Evolutionary conservation across 2,797 vertebrate genomes (phyloP), one percentile per base, ranked within the genome.

Genomic region (Poeciliopsis gracilis): DNA sequence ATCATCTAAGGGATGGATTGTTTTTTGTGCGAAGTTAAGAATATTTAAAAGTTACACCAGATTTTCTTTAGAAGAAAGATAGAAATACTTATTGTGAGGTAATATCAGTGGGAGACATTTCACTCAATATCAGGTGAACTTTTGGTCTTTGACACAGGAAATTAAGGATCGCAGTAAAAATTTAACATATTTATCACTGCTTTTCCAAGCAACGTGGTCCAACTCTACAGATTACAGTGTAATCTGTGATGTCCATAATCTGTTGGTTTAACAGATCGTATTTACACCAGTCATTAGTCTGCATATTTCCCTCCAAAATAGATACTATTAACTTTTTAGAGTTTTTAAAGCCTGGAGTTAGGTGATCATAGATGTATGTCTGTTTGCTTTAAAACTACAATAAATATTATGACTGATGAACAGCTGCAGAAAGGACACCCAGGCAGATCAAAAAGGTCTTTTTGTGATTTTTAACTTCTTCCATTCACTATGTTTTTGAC

Each of bases 1-100:
- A 83, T 79, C 57, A 76, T 77, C 76, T 79, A 77, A 77, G 76
- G 70, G 66, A 84, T 13, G 36, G 36, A 67, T 25, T 70, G 51
- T 72, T 55, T 20, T 79, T 75, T 57, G 46, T 55, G 43, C 38
- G 11, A 69, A 66, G 46, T 49, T n/a, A 13, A 46, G 28, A 47
- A 70, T 77, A 72, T n/a, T 49, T 20, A 49, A 78, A 69, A 69
- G 0, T 11, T 66, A 66, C 15, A 63, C 4, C 61, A 63, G 5
- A 18, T 63, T 66, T 38, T 66, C 33, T 66, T 66, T 11, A 38
- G 33, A 66, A 66, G 33, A 11, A 36, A 38, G 61, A 23, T 66
- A 20, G 38, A 20, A 66, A 38, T 23, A 23, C 28, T 61, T 30
- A 61, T 33, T 61, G 57, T 61, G 10, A 61, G 28, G 13, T 61